These are phyloP conservation scores for Toxotes lorentzi DNA, from an alignment of 2,797 vertebrate genomes.

Conservation along the genomic window DNA sequence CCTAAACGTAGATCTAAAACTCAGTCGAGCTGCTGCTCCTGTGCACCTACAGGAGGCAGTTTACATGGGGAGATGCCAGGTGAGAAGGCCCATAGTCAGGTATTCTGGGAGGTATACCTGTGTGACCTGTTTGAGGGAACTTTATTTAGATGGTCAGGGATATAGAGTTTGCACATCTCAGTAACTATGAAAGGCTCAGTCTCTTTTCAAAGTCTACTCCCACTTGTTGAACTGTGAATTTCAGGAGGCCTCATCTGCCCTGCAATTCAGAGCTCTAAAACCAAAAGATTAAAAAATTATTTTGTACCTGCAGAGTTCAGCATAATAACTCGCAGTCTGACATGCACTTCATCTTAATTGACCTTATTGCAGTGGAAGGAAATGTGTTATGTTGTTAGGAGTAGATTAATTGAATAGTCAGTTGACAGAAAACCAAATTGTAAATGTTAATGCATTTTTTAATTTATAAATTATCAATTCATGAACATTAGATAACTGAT, in stretches of 20 bases:
- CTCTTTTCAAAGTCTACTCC: slow-evolving; percentile 27
- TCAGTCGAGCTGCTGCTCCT: slow-evolving; percentile 15
- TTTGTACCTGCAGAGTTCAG: background rate
- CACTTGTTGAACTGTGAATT: slow-evolving; percentile 24
- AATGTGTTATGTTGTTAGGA: background rate
- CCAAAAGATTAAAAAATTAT: background rate
- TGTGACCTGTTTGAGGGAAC: slow-evolving; percentile 14
- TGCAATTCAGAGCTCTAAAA: slow-evolving; percentile 18
- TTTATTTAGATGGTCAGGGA: slow-evolving; percentile 32
- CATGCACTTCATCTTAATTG: background rate
- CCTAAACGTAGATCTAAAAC: slow-evolving; percentile 54
- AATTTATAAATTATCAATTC: background rate
- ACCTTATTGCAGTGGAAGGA: background rate
- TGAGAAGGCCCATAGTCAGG: slow-evolving; percentile 16
- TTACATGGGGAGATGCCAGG: slow-evolving; percentile 11
- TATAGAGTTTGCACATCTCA: slow-evolving; percentile 8
- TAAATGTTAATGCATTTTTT: background rate
- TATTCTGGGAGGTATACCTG: background rate
- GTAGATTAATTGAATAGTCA: background rate
- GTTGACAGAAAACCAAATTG: background rate
- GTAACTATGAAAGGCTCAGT: slow-evolving; percentile 25
- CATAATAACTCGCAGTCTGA: background rate
- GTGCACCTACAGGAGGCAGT: slow-evolving; percentile 16
- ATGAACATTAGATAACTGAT: background rate
- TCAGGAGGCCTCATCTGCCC: background rate